A percentile compares a stretch with the other conserved stretches of the same genome.
phyloP scores from a whole-genome alignment of 2,113 vertebrate species.

The Cyphomyrus plagiostoma region DNA sequence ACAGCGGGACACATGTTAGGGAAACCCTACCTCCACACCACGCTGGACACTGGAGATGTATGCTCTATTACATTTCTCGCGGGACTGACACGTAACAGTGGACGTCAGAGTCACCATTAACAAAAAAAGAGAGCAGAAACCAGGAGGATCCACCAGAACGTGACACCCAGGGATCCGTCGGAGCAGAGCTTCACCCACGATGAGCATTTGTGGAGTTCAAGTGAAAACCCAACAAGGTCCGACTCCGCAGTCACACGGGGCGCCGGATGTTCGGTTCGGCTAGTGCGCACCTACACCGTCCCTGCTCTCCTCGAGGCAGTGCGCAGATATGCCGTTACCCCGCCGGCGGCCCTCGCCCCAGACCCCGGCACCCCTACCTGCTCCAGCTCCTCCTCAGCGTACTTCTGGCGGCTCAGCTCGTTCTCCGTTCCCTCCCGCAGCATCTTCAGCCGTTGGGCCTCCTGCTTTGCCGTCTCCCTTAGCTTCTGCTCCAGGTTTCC shows the following conservation, averaged over 20 bases:
- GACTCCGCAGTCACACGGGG: not conserved
- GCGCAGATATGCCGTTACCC: not conserved
- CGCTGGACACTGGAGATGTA: not conserved
- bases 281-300: not conserved
- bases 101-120: not conserved
- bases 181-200: not conserved
- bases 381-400: constrained; percentile 87
- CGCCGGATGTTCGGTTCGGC: not conserved
- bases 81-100: not conserved
- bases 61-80: not conserved
- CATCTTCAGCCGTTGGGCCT: constrained; percentile 75
- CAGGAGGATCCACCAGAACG: not conserved
- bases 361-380: constrained; percentile 61
- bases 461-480: constrained; percentile 76
- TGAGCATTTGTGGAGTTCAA: not conserved
- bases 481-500: constrained; percentile 85
- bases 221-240: not conserved
- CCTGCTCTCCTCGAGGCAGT: not conserved
- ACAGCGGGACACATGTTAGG: not conserved
- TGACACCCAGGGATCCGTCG: not conserved
- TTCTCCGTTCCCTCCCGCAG: constrained; percentile 81
- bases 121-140: not conserved
- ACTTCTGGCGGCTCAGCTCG: constrained; percentile 80
- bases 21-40: not conserved
- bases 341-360: not conserved